Evolutionary conservation across 1,140 invertebrate genomes (phyloP).

Genomic region (Cydia fagiglandana): DNA sequence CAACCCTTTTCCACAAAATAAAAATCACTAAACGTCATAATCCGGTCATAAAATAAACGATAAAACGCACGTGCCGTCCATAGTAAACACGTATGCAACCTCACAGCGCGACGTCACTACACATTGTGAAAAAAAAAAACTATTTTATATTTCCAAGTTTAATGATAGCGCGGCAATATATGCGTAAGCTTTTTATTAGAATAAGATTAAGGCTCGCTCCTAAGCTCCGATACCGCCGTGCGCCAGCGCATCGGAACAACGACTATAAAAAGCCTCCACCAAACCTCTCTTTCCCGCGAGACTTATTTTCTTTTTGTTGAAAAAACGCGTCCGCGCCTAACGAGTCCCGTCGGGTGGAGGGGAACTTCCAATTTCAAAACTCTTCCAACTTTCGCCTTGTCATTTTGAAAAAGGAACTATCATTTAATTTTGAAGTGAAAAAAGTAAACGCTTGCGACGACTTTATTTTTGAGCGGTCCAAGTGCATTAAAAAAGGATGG

Average conservation of each 20-base stretch:
- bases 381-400: slow-evolving; percentile 59
- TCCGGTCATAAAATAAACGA: slow-evolving; percentile 67
- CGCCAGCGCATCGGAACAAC: slow-evolving; percentile 72
- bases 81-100: slow-evolving; percentile 65
- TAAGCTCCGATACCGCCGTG: slow-evolving; percentile 72
- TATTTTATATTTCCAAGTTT: slow-evolving; percentile 58
- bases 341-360: slow-evolving; percentile 52
- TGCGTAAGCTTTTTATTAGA: slow-evolving; percentile 77
- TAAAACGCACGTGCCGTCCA: slow-evolving; percentile 71
- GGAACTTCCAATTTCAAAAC: slow-evolving; percentile 60
- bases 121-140: slow-evolving; percentile 67
- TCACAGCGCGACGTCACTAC: slow-evolving; percentile 50
- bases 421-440: slow-evolving; percentile 53
- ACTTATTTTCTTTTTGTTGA: slow-evolving; percentile 66
- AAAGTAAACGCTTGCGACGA: slow-evolving; percentile 32
- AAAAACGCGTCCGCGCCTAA: slow-evolving; percentile 61
- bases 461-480: slow-evolving; percentile 52
- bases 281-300: slow-evolving; percentile 72
- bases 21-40: slow-evolving; percentile 70
- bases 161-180: slow-evolving; percentile 68
- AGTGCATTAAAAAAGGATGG: slow-evolving; percentile 51
- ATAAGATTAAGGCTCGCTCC: slow-evolving; percentile 74
- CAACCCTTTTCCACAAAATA: slow-evolving; percentile 65
- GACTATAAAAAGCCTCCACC: slow-evolving; percentile 74
- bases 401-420: slow-evolving; percentile 59